A percentile compares a stretch with the other conserved stretches of the same genome.
Conservation (phyloP, 2,888 invertebrate genomes). For the Tanytarsus gracilentus region DNA sequence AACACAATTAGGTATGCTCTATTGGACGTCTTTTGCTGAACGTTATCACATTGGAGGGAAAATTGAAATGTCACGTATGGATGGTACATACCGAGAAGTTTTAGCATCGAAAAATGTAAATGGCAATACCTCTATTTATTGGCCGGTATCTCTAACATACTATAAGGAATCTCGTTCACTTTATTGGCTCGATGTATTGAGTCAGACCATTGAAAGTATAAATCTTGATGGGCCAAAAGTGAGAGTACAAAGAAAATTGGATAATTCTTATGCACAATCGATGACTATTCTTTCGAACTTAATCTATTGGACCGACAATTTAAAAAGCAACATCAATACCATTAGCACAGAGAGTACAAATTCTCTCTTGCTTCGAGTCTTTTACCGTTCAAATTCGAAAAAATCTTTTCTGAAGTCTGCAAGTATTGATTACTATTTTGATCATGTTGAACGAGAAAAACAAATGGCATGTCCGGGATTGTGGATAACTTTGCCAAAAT, state of each 20-base stretch:
- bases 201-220: conserved; percentile 8
- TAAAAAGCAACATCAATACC: conserved; percentile 40
- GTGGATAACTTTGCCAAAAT: conserved; percentile 55
- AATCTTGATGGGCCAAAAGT: background rate
- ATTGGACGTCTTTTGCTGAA: conserved; percentile 65
- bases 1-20: conserved; percentile 60
- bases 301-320: conserved; percentile 63
- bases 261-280: background rate
- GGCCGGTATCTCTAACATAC: conserved; percentile 70
- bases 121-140: conserved; percentile 35
- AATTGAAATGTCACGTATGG: conserved; percentile 64
- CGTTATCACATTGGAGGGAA: conserved; percentile 43
- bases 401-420: conserved; percentile 34
- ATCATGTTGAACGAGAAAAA: conserved; percentile 33
- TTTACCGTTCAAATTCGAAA: background rate
- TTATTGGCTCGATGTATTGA: conserved; percentile 46
- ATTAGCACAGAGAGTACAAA: conserved; percentile 31
- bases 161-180: conserved; percentile 49
- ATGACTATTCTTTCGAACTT: background rate
- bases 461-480: conserved; percentile 54
- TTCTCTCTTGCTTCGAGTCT: conserved; percentile 13
- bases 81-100: conserved; percentile 54
- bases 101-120: conserved; percentile 47
- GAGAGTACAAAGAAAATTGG: background rate
- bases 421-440: conserved; percentile 36